Base-by-base conservation (phyloP, 1,140 invertebrate genomes). In the Zaprionus nigranus region DNA sequence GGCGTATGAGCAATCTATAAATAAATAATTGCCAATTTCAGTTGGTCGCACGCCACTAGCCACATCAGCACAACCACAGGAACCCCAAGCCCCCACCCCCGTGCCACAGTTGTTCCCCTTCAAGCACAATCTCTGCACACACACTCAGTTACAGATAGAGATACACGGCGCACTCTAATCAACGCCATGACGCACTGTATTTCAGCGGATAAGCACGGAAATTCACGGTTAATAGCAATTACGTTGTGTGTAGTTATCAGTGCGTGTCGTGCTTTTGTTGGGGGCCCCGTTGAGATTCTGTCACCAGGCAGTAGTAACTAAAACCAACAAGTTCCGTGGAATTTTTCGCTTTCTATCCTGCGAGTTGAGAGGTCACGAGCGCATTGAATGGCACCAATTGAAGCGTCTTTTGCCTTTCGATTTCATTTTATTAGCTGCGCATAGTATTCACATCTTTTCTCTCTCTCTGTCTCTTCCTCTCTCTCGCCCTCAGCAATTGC, bases 161-260 rank as follows among this genome's bases (percentile, higher is more conserved):
- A 62, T 20, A 17, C 24, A 9, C 43, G 5, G 5, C 36, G 61
- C 56, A 60, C 65, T 51, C 62, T 63, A 54, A 64, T 75, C 54
- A 54, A 49, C 38, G 22, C 7, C 57, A 73, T 84, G 83, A 86
- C 83, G 80, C 83, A 80, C 66, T 61, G 65, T 49, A 65, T 61
- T 68, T 69, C 24, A 13, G 12, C 70, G 66, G 83, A 86, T 88
- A 86, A 86, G 77, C 28, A 75, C 22, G 46, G 30, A 58, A 88
- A 78, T 87, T 86, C 80, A 77, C 69, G 75, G 77, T 74, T 87
- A 82, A 87, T 82, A 77, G 68, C 71, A 86, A 86, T 86, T 79
- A 87, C 75, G 79, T 58, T 67, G 34, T 64, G 54, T 17, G 54
- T 17, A 46, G 63, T 73, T 88, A 88, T 83, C 84, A 83, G 63